Evolutionary conservation across 1,140 invertebrate genomes (phyloP), one percentile per base, ranked within the genome.

Genomic region (Elymnias hypermnestra): DNA sequence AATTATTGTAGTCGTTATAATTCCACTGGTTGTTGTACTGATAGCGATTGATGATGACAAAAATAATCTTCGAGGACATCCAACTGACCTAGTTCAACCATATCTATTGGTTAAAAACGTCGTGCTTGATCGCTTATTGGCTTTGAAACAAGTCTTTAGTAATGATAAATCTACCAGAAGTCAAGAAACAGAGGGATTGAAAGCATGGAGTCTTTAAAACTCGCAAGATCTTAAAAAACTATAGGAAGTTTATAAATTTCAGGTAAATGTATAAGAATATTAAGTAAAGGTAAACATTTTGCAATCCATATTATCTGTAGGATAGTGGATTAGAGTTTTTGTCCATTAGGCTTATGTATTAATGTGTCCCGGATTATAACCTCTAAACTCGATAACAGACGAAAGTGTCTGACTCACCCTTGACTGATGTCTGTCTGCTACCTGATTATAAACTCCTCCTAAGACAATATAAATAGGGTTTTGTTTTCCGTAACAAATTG

Each of bases 281-380:
- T 33, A 33, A 13, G 7, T 1, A 15, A 33, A 33, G 29, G 9
- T 29, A 38, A 49, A 47, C 36, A 44, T 60, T 57, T 58, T 53
- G 54, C 56, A 62, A 72, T 65, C 54, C 36, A 39, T 15, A 15
- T 33, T 33, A 25, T 36, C 43, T 25, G 15, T 40, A 41, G 14
- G 19, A 25, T 17, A 36, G 49, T 54, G 70, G 77, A 76, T 79
- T 82, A 77, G 57, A 57, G 65, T 82, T 82, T 84, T 81, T 82
- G 81, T 82, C 81, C 76, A 76, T 84, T 83, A 83, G 61, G 55
- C 61, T 72, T 72, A 73, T 76, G 76, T 82, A 78, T 84, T 82
- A 82, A 84, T 81, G 77, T 53, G 61, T 58, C 67, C 69, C 60
- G 75, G 76, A 79, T 79, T 84, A 82, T 71, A 63, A 63, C 64